Percentiles rank a stretch among this genome's conserved stretches.
These are phyloP conservation scores for Triops longicaudatus DNA, from an alignment of 1,140 invertebrate species.

Conservation along the genomic window DNA sequence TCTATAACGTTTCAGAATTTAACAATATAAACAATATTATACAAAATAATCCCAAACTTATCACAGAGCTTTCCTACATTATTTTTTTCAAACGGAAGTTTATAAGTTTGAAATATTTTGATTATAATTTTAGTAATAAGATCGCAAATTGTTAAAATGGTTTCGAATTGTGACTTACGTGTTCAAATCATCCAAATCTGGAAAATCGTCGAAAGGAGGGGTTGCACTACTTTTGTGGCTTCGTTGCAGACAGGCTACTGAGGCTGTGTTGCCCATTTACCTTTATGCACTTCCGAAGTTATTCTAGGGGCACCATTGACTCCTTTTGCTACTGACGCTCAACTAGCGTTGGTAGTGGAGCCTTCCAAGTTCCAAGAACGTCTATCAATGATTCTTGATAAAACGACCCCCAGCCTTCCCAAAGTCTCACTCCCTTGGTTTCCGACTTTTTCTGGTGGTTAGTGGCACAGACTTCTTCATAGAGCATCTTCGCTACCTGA, in stretches of 20 bases:
- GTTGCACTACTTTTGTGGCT: not conserved
- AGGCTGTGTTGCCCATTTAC: constrained; percentile 7
- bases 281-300: not conserved
- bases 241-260: not conserved
- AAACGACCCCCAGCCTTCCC: not conserved
- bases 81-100: no score
- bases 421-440: not conserved
- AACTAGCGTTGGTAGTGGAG: not conserved
- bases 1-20: no score
- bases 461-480: not conserved
- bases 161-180: not conserved
- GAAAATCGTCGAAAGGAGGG: not conserved
- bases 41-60: no score
- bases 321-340: not conserved
- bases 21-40: no score
- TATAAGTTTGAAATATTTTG: no score
- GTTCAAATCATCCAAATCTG: no score
- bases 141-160: no score
- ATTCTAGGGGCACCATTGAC: not conserved
- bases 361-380: not conserved
- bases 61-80: no score
- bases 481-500: not conserved
- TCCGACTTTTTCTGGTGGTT: not conserved
- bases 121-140: no score
- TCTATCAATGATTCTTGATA: not conserved